phyloP scores from a whole-genome alignment of 2,888 invertebrate genomes.

The Dryadula phaetusa region DNA sequence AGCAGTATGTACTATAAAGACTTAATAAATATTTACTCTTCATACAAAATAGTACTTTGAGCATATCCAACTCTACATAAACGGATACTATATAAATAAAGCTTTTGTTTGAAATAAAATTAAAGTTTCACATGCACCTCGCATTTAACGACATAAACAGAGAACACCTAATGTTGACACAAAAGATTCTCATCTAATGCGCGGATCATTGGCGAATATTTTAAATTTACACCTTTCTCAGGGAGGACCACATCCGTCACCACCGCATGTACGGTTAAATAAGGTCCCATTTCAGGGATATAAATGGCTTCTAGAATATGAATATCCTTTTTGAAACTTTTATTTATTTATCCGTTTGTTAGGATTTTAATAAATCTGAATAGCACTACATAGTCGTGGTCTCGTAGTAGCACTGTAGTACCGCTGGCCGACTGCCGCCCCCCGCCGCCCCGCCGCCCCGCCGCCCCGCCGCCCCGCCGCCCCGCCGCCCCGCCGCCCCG shows the following conservation, averaged over 20 bases:
- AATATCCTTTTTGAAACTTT: background rate
- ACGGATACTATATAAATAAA: too few relatives aligned
- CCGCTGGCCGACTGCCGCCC: too few relatives aligned
- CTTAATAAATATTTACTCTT: background rate
- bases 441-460: background rate
- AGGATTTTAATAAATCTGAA: background rate
- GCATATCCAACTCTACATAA: too few relatives aligned
- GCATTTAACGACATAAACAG: too few relatives aligned
- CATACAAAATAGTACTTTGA: background rate
- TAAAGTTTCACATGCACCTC: too few relatives aligned
- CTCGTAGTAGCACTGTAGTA: background rate
- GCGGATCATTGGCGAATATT: too few relatives aligned
- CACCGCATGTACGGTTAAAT: too few relatives aligned
- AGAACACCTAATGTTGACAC: too few relatives aligned
- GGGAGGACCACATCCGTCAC: background rate
- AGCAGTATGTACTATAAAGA: background rate
- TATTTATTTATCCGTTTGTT: background rate
- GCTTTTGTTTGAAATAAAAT: too few relatives aligned
- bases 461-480: background rate
- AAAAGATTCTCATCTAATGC: too few relatives aligned
- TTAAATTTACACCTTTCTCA: too few relatives aligned
- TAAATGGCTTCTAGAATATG: background rate
- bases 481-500: background rate
- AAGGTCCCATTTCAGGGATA: background rate
- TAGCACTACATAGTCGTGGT: background rate